Conservation (phyloP, 2,797 vertebrate species). For the Schizopygopsis pylzovi region DNA sequence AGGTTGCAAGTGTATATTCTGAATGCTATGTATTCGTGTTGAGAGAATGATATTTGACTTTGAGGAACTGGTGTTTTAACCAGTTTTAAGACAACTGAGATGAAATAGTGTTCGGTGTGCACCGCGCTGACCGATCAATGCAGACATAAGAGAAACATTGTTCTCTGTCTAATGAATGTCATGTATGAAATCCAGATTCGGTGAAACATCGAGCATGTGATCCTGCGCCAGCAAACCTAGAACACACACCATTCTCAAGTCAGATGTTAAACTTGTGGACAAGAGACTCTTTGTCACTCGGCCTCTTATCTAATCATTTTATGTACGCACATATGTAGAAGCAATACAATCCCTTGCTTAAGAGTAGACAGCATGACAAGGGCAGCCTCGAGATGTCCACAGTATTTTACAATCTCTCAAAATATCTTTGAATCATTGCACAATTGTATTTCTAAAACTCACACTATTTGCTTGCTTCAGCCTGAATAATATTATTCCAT, state of each 20-base stretch:
- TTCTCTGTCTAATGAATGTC: slow-evolving; percentile 31
- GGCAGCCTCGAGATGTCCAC: slow-evolving; percentile 45
- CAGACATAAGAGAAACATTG: background rate
- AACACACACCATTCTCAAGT: slow-evolving; percentile 74
- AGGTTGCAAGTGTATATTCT: slow-evolving; percentile 23
- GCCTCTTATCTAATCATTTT: slow-evolving; percentile 69
- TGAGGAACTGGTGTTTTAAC: background rate
- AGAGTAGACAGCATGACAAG: slow-evolving; percentile 49
- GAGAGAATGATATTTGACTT: slow-evolving; percentile 8
- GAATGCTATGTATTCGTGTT: background rate
- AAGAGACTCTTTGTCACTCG: slow-evolving; percentile 72
- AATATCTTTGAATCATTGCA: background rate
- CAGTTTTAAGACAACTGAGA: background rate
- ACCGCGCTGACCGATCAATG: background rate
- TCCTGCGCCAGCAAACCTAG: slow-evolving; percentile 60
- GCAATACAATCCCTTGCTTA: slow-evolving; percentile 39
- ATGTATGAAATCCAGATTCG: slow-evolving; percentile 39
- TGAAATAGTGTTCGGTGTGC: background rate
- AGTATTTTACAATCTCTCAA: slow-evolving; percentile 5
- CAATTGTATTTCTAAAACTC: background rate
- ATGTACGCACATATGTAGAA: slow-evolving; percentile 54
- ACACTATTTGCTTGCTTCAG: background rate
- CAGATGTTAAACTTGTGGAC: slow-evolving; percentile 71
- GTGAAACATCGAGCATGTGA: slow-evolving; percentile 65
- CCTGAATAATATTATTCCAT: background rate